Evolutionary conservation across 2,888 invertebrate genomes (phyloP).

Genomic region (Diarsia dahlii): DNA sequence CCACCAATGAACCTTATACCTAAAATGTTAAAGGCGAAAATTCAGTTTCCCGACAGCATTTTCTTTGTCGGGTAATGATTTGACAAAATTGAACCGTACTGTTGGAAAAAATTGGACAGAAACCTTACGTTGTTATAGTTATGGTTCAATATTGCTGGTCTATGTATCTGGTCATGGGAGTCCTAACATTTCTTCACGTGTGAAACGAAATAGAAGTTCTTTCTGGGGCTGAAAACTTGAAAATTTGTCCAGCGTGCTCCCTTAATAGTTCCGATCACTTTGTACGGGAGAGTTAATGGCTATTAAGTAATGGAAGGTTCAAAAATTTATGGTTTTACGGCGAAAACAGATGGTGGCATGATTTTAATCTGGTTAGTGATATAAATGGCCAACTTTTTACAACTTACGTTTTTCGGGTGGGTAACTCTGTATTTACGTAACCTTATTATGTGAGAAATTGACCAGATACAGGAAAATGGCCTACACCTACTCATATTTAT

Average conservation of each 20-base stretch:
- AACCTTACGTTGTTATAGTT: not conserved
- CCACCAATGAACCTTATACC: slow-evolving; percentile 35
- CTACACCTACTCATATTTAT: not conserved
- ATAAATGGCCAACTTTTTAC: slow-evolving; percentile 8
- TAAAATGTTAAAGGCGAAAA: slow-evolving; percentile 30
- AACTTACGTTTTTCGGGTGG: not conserved
- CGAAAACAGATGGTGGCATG: slow-evolving; percentile 36
- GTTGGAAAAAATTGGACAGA: slow-evolving; percentile 11
- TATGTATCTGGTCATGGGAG: not conserved
- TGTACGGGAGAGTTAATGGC: slow-evolving; percentile 54
- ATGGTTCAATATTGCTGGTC: slow-evolving; percentile 46
- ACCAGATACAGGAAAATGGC: not conserved
- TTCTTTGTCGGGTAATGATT: slow-evolving; percentile 41
- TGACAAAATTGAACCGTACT: slow-evolving; percentile 56
- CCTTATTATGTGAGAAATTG: not conserved
- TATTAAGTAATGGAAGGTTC: slow-evolving; percentile 23
- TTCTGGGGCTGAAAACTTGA: slow-evolving; percentile 57
- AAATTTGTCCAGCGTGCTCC: slow-evolving; percentile 62
- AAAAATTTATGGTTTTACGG: slow-evolving; percentile 30
- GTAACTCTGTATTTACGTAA: not conserved
- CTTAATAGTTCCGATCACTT: slow-evolving; percentile 69
- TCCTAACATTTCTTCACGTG: slow-evolving; percentile 57
- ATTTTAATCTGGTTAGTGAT: slow-evolving; percentile 19
- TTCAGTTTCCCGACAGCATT: slow-evolving; percentile 28
- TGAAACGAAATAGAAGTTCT: slow-evolving; percentile 61